Base-by-base conservation (phyloP, 2,113 vertebrate genomes). In the Anguilla japonica region DNA sequence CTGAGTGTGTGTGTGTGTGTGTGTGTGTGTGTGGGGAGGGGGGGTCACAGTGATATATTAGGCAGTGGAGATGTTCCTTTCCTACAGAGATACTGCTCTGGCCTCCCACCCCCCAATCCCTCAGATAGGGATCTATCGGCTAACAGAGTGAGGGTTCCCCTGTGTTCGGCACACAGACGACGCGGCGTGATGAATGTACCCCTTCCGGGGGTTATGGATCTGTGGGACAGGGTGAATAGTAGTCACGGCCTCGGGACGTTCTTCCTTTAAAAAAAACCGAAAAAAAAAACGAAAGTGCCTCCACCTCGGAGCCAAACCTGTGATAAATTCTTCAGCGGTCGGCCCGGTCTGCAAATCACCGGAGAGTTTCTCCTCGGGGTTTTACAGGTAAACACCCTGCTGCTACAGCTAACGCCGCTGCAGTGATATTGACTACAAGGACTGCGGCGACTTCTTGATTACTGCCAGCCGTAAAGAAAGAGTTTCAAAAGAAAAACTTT, bases 131-230 rank as follows among this genome's bases (percentile, higher is more conserved):
- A 83, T 83, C 82, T 56, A 56, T 57, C 82, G 1, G 82, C 43
- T 83, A 83, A 83, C 34, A 60, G 82, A 83, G 60, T 60, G 26
- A 15, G 14, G 13, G 41, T 5, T 57, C 22, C 41, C 67, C 75
- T 11, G 22, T n/a, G 50, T 16, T 39, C 13, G 41, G 82, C 85
- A 46, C 80, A 84, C 34, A 26, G 86, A 63, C 40, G 89, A 89
- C 90, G 89, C 89, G 85, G 78, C 85, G 88, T 87, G 90, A 94
- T 91, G 91, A 91, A 93, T 89, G 85, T 85, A 85, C 88, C 87
- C 88, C 88, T 93, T 86, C 83, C 84, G 91, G 91, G 89, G 89
- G 84, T 89, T 60, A 85, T 60, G 20, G 63, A 75, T 84, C 63
- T 50, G 63, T 22, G 41, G 67, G 26, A 20, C 22, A 78, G 60